Evolutionary conservation across 2,888 invertebrate species (phyloP), one percentile per base, ranked within the genome.

Genomic region (Teleiodes luculella): DNA sequence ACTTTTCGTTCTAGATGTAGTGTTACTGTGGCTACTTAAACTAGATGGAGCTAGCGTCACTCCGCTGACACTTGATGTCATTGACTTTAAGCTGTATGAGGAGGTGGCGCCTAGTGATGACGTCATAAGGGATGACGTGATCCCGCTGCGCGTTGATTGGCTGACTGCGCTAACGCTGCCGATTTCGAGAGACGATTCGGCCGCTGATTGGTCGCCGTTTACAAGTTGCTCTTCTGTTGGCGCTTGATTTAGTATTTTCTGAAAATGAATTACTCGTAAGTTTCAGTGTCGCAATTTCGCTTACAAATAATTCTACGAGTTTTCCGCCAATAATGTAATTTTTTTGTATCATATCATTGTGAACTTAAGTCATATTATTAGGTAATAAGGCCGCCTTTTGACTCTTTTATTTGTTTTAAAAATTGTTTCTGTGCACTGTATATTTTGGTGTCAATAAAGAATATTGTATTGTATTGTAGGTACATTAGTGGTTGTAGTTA

Each of bases 181-280:
- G 2, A 82, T 78, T 56, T 89, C 88, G 8, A 72, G 65, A 0
- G 68, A 61, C 1, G 72, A 70, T 45, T 86, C 83, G 0, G 74
- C 75, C 2, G 63, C 55, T 18, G 82, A 80, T 64, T 83, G 80
- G 31, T 86, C 81, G 30, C 78, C 76, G 55, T 80, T 83, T 0
- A 78, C 57, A 14, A 86, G 71, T 57, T 83, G 81, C 47, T 88
- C 88, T 68, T 90, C 83, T 0, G 83, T 70, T 14, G 86, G 86
- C 0, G 88, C 88, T 79, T 88, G 86, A 66, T 85, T 88, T 0
- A 89, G 67, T 60, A 89, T 85, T 87, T 87, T 89, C 89, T 89
- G 72, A 18, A 39, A 10, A 10, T 10, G 18, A 18, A n/a, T n/a
- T n/a, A n/a, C n/a, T n/a, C n/a, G n/a, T n/a, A n/a, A n/a, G n/a